Evolutionary conservation across 1,140 invertebrate species (phyloP), one percentile per base, ranked within the genome.

Genomic region (Drosophila sechellia): DNA sequence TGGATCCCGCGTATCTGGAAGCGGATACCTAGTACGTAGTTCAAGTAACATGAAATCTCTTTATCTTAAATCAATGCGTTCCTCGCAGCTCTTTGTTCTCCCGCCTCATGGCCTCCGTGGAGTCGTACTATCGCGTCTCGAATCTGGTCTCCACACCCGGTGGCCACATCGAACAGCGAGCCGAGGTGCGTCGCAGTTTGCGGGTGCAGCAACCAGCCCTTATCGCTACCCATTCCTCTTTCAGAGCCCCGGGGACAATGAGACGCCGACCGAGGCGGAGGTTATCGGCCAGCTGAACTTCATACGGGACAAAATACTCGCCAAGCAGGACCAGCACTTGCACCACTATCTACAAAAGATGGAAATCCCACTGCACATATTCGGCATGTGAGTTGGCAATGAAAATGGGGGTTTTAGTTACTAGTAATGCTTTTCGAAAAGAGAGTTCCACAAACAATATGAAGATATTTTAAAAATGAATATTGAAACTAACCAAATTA

Each of bases 281-380:
- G 94, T 96, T 50, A 94, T 96, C 39, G 92, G 94, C 59, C 95
- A 96, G 90, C 91, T 97, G 65, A 95, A 95, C 31, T 93, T 93
- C 20, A 95, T 97, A 43, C 94, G 94, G 77, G 95, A 96, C 79
- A 94, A 95, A 63, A 94, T 95, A 39, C 92, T 97, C 13, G 93
- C 94, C 70, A 94, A 94, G 54, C 92, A 94, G 77, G 96, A 97
- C 92, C 90, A 93, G 4, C 94, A 95, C 65, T 92, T 97, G 39
- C 94, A 95, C 49, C 84, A 93, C 56, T 95, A 96, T 93, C 92
- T 97, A 11, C 92, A 94, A 20, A 92, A 94, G 59, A 93, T 96
- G 76, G 95, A 96, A 75, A 96, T 97, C 74, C 94, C 96, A 35
- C 94, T 96, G 80, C 95, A 96, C 81, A 93, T 97, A 27, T 97